These are phyloP conservation scores for Chrysoperla carnea DNA, from an alignment of 1,140 invertebrate species.

Conservation along the genomic window DNA sequence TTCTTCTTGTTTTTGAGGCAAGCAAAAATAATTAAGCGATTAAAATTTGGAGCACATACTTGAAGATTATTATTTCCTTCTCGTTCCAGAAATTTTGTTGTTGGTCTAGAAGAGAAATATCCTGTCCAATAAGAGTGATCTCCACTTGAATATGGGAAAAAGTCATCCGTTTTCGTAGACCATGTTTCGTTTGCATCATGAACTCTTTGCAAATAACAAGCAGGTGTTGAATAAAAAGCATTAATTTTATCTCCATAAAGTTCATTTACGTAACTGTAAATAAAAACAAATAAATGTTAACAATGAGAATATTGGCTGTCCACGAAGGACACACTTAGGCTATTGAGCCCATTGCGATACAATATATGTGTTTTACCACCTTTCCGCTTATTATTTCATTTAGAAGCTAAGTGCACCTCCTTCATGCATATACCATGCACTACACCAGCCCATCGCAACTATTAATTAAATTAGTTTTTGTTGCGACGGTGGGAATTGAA, in stretches of 20 bases:
- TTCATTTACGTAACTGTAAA: conserved; percentile 31
- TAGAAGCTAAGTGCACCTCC: too few species aligned
- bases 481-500: too few species aligned
- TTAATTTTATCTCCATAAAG: conserved; percentile 36
- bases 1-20: too few species aligned
- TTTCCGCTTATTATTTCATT: too few species aligned
- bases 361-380: too few species aligned
- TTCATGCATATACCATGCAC: too few species aligned
- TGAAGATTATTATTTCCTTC: conserved; percentile 47
- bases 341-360: too few species aligned
- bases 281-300: conserved; percentile 3
- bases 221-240: conserved; percentile 60
- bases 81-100: conserved; percentile 43
- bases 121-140: conserved; percentile 64
- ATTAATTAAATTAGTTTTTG: too few species aligned
- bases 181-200: conserved; percentile 30
- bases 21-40: too few species aligned
- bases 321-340: too few species aligned
- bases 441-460: too few species aligned
- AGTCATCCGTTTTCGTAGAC: conserved; percentile 45
- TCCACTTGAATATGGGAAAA: conserved; percentile 56
- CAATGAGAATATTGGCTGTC: too few species aligned
- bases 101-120: conserved; percentile 59
- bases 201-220: conserved; percentile 50
- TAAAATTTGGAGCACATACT: conserved; percentile 18